These are phyloP conservation scores for Pelodytes ibericus DNA, from an alignment of 2,797 vertebrate species.

Conservation along the genomic window DNA sequence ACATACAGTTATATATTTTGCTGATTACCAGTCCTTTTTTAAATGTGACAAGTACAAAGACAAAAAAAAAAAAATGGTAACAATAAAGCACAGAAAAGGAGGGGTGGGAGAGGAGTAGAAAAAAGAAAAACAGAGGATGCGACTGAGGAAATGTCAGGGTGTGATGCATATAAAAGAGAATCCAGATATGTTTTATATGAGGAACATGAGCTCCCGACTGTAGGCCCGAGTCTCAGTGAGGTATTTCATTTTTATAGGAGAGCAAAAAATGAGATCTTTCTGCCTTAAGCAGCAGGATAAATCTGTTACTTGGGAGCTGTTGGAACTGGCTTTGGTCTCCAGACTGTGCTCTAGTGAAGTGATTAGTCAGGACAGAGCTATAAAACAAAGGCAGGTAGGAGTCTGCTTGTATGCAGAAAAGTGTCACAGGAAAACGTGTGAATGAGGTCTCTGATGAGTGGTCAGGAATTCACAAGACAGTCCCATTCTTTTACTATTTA, in stretches of 20 bases:
- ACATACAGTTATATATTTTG: no score
- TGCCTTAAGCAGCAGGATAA: conserved; percentile 56
- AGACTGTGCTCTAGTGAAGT: conserved; percentile 50
- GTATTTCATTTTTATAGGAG: conserved; percentile 54
- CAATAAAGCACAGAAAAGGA: neutral
- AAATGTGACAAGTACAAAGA: no score
- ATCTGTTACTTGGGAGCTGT: conserved; percentile 50
- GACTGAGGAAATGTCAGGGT: conserved; percentile 28
- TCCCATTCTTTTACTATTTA: conserved; percentile 24
- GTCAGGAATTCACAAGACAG: conserved; percentile 16
- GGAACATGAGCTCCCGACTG: conserved; percentile 42
- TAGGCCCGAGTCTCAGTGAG: conserved; percentile 52
- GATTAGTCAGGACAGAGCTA: conserved; percentile 51
- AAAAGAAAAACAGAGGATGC: neutral
- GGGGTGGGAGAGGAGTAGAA: neutral
- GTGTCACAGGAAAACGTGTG: conserved; percentile 38
- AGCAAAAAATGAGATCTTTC: conserved; percentile 48
- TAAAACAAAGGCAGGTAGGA: conserved; percentile 48
- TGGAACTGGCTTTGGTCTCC: conserved; percentile 46
- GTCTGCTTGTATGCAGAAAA: conserved; percentile 36
- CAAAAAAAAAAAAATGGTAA: no score
- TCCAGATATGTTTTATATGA: conserved; percentile 44
- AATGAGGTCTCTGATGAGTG: conserved; percentile 43
- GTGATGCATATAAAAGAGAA: conserved; percentile 42
- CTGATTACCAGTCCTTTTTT: no score